Conservation (phyloP, 2,113 vertebrate species). For the Neopipo cinnamomea region DNA sequence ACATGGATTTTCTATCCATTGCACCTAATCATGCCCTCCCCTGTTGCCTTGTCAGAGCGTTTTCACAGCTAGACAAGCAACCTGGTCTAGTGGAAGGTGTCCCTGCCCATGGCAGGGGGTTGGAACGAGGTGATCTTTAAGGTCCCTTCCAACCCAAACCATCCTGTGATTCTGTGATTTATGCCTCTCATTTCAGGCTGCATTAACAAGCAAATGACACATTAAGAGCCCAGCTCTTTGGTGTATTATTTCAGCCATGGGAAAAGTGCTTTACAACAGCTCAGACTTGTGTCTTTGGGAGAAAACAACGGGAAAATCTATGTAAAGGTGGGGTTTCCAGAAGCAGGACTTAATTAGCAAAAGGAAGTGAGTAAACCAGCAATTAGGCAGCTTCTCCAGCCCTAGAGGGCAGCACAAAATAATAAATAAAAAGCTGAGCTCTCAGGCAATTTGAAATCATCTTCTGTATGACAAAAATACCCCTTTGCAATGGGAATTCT, state of each 20-base stretch:
- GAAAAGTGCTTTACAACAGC: not conserved
- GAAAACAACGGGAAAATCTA: not conserved
- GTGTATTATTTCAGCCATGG: accelerated
- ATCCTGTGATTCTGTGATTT: not conserved
- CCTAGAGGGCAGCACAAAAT: slow-evolving; percentile 67
- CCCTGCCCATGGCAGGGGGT: not conserved
- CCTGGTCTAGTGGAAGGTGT: not conserved
- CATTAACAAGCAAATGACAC: not conserved
- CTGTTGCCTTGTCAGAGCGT: not conserved
- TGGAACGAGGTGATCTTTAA: not conserved
- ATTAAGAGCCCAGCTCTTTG: not conserved
- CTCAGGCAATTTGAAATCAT: not conserved
- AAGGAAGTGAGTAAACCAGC: not conserved
- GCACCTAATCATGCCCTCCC: not conserved
- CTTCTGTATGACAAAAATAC: not conserved
- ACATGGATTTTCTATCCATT: not conserved
- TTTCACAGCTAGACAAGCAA: not conserved
- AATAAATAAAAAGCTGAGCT: slow-evolving; percentile 16
- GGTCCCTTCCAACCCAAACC: not conserved
- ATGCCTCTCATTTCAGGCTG: not conserved
- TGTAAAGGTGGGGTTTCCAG: not conserved
- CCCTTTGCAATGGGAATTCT: not conserved
- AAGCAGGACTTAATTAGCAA: not conserved
- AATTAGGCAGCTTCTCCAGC: slow-evolving; percentile 19
- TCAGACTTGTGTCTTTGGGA: not conserved